Evolutionary conservation across 2,888 invertebrate species (phyloP), one percentile per base, ranked within the genome.

Genomic region (Epinotia brunnichana): DNA sequence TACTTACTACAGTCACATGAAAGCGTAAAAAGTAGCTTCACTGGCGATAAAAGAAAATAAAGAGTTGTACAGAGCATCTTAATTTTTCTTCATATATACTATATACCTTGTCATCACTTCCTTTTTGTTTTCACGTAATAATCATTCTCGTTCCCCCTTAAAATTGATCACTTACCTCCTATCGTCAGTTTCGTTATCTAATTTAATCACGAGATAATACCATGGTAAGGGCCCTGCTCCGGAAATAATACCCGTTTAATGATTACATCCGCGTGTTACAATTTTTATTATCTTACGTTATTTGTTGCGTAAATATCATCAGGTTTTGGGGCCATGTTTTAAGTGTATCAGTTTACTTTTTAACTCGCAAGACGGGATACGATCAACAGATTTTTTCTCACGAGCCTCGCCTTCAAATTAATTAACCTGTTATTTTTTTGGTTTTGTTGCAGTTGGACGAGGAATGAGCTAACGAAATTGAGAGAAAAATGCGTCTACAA

Each of bases 161-260:
- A 35, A 35, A 9, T 35, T 35, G 35, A 35, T 9, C 35, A 35
- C 48, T 13, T 44, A 44, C 44, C 48, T 7, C n/a, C 48, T 48
- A 7, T 48, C 48, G 48, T 48, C 35, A 53, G 17, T 41, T 41
- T 60, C 53, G 41, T 71, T 61, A 71, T 56, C 67, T 44, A 48
- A 41, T 61, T 67, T 56, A 48, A 61, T 72, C 56, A 56, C 24
- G 56, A 61, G 56, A 61, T 48, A 29, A 61, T 60, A 72, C 69
- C 57, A 51, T 64, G 21, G 73, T 73, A 66, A 70, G 69, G 70
- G 60, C 13, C 24, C 17, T 15, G 29, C 69, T 69, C 88, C 87
- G 90, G 90, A 90, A 88, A 86, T 84, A 82, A 81, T 85, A 89
- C 89, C 89, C 84, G 90, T 90, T 88, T 84, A 80, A 83, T 81